Evolutionary conservation across 2,888 invertebrate genomes (phyloP).

Genomic region (Ctenicera cuprea): DNA sequence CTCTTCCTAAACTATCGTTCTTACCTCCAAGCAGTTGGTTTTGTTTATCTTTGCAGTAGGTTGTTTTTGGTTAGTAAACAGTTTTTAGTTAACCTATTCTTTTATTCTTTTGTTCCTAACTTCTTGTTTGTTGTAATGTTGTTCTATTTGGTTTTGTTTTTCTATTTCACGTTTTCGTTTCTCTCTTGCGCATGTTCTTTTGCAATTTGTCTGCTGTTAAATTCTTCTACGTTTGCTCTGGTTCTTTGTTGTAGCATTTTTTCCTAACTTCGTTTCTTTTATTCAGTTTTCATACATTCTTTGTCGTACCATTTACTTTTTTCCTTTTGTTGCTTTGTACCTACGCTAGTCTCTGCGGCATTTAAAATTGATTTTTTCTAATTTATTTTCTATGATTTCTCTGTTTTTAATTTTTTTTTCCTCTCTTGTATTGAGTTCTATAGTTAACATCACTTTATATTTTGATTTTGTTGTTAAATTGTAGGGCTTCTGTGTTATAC

Average conservation of each 20-base stretch:
- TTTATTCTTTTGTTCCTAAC: background rate
- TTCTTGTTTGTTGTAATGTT: background rate
- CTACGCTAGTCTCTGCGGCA: constrained; percentile 3
- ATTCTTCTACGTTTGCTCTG: background rate
- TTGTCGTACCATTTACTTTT: background rate
- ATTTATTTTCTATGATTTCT: constrained; percentile 1
- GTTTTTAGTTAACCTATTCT: background rate
- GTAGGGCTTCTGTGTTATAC: background rate
- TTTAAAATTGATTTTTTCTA: background rate
- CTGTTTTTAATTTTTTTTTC: background rate
- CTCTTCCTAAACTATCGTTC: too few relatives aligned
- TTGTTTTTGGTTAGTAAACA: background rate
- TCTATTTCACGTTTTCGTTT: background rate
- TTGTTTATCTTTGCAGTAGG: background rate
- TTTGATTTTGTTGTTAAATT: background rate
- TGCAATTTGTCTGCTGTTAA: background rate
- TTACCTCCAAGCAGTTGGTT: background rate
- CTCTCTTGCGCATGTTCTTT: background rate
- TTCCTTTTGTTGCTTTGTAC: background rate
- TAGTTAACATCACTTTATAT: background rate
- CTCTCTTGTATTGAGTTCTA: constrained; percentile 1
- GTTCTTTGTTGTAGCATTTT: background rate
- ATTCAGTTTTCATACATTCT: too few relatives aligned
- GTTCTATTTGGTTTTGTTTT: background rate
- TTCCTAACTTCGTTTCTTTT: background rate